A percentile compares a stretch with the other conserved stretches of the same genome.
Conservation (phyloP, 2,113 vertebrate genomes). For the Chaetops frenatus region DNA sequence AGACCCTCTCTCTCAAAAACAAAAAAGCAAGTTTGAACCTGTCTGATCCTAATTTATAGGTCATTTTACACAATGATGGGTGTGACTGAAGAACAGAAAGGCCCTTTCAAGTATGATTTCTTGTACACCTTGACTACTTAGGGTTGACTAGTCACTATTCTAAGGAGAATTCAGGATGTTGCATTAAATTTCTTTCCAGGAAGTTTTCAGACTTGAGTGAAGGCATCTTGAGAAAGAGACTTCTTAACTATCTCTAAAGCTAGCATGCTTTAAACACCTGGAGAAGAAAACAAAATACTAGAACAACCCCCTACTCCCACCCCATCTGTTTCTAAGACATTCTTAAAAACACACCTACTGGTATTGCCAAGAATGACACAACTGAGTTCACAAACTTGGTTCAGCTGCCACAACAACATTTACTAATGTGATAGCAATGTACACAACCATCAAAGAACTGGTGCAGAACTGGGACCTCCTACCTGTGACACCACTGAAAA, state of each 20-base stretch:
- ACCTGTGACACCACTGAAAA: not conserved
- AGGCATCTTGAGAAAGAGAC: not conserved
- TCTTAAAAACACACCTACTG: not conserved
- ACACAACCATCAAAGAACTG: fast-evolving
- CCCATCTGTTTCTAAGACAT: not conserved
- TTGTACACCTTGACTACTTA: not conserved
- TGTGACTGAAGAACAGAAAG: not conserved
- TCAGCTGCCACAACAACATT: not conserved
- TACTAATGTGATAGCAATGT: not conserved
- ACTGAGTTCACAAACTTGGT: not conserved
- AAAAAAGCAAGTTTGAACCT: not conserved
- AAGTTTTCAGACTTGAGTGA: not conserved
- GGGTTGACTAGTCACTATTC: not conserved
- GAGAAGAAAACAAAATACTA: not conserved
- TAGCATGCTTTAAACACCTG: not conserved
- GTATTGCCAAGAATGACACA: not conserved
- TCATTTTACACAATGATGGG: not conserved
- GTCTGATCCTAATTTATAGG: not conserved
- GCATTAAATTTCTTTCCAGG: not conserved
- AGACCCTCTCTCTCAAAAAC: not conserved
- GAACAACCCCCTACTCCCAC: not conserved
- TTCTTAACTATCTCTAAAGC: not conserved
- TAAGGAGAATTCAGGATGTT: not conserved
- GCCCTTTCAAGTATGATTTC: not conserved
- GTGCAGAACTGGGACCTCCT: not conserved